Percentiles rank a stretch among this genome's conserved stretches.
Evolutionary conservation across 2,797 vertebrate genomes (phyloP).

Genomic region (Erpetoichthys calabaricus): DNA sequence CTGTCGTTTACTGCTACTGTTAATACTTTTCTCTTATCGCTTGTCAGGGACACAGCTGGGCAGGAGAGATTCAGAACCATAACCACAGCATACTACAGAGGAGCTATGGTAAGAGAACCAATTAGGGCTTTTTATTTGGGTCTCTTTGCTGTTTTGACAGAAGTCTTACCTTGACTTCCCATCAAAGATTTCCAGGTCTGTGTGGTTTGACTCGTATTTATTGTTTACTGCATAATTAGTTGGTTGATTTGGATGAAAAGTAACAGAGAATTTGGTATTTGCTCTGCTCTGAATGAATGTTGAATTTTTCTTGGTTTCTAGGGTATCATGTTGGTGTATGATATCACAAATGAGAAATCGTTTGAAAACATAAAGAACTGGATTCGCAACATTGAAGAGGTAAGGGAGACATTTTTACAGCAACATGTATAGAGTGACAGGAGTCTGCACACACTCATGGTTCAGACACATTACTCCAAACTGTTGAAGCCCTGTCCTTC

Average conservation of each 20-base stretch:
- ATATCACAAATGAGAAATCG: constrained; percentile 95
- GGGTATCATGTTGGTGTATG: constrained; percentile 97
- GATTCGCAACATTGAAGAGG: constrained; percentile 98
- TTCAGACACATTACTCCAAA: no score
- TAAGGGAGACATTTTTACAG: constrained; percentile 27
- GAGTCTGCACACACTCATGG: neutral
- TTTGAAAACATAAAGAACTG: constrained; percentile 99
- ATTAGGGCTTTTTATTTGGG: neutral
- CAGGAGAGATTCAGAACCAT: constrained; percentile 97
- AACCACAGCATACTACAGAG: constrained; percentile 94
- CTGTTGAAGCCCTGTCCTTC: no score
- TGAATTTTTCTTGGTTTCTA: constrained; percentile 29
- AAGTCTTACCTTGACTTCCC: constrained; percentile 13
- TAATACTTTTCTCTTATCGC: constrained; percentile 17
- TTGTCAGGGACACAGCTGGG: constrained; percentile 84
- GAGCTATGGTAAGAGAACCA: constrained; percentile 74
- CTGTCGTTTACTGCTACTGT: no score
- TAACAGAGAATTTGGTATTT: no score
- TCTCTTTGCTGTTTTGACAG: neutral
- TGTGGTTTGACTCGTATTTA: constrained; percentile 7
- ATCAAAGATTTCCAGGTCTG: neutral
- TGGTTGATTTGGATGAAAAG: neutral
- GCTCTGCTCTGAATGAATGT: constrained; percentile 15
- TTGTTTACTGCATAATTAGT: neutral
- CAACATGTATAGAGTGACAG: neutral